Conservation (phyloP, 2,888 invertebrate species). For the Hirtodrosophila duncani region DNA sequence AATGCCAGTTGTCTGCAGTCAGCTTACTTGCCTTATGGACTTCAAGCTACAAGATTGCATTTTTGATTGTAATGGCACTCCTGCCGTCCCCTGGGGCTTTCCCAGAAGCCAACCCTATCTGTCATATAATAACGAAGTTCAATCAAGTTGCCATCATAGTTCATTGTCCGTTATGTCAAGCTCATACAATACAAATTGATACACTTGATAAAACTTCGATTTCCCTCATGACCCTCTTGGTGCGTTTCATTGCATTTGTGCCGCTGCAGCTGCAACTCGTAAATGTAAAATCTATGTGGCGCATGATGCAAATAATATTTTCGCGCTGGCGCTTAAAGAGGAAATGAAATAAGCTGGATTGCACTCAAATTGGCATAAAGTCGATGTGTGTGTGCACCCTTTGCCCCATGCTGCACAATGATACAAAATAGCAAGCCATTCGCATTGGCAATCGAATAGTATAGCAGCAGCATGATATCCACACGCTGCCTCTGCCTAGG, state of each 20-base stretch:
- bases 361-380: constrained; percentile 61
- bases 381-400: constrained; percentile 52
- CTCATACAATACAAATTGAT: constrained; percentile 49
- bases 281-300: background rate
- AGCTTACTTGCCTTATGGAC: too few relatives aligned
- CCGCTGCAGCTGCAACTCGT: constrained; percentile 14
- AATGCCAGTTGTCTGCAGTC: too few relatives aligned
- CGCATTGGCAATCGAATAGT: constrained; percentile 30
- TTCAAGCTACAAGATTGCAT: too few relatives aligned
- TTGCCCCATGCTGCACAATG: constrained; percentile 57
- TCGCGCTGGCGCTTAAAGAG: constrained; percentile 55
- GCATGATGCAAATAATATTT: constrained; percentile 62
- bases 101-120: constrained; percentile 1
- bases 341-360: constrained; percentile 63
- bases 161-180: constrained; percentile 26
- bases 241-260: constrained; percentile 16
- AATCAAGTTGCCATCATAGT: constrained; percentile 35
- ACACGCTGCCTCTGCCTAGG: too few relatives aligned
- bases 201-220: constrained; percentile 65
- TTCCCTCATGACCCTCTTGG: constrained; percentile 47
- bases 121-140: constrained; percentile 11
- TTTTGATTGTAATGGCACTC: too few relatives aligned
- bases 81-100: background rate
- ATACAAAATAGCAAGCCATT: constrained; percentile 65
- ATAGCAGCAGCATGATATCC: background rate